Evolutionary conservation across 1,140 invertebrate species (phyloP), one percentile per base, ranked within the genome.

Genomic region (Hirudo medicinalis): DNA sequence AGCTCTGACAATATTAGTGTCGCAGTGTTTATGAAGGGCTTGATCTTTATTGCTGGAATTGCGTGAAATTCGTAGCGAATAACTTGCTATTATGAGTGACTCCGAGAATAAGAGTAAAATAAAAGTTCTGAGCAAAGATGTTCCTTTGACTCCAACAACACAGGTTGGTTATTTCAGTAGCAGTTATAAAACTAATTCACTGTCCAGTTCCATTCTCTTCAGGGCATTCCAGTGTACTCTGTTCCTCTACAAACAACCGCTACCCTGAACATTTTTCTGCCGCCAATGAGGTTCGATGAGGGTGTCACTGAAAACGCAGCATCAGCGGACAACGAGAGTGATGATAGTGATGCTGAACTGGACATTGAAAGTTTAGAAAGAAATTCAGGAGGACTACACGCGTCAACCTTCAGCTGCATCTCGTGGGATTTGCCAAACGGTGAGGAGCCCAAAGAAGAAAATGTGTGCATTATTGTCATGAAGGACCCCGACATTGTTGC

Each of bases 171-270:
- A 13, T 49, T 17, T 17, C 43, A 15, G 43, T 15, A 13, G 43
- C 0, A 15, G 15, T 17, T 49, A 9, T 15, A 49, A 49, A 49
- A 68, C 19, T 68, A 11, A 32, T 40, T 68, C 2, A 36, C 40
- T 32, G 27, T 68, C 8, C 5, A 32, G 19, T 13, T 68, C 27
- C n/a, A 8, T 27, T 29, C n/a, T 40, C 22, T 8, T 22, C n/a
- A 70, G 69, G 69, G 25, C 22, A 53, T 53, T n/a, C 69, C 69
- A 13, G 15, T 70, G 1, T 70, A 70, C 19, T 70, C 32, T 19
- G 69, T 70, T 49, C 69, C 69, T 20, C 25, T 70, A 20, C 69
- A 70, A 53, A 70, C 69, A 15, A 70, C 69, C n/a, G 25, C 69
- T 0, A 70, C 69, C 6, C 25, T 70, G 53, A 70, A 70, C 29